phyloP scores from a whole-genome alignment of 1,140 invertebrate genomes.

The Tetramorium simillimum region DNA sequence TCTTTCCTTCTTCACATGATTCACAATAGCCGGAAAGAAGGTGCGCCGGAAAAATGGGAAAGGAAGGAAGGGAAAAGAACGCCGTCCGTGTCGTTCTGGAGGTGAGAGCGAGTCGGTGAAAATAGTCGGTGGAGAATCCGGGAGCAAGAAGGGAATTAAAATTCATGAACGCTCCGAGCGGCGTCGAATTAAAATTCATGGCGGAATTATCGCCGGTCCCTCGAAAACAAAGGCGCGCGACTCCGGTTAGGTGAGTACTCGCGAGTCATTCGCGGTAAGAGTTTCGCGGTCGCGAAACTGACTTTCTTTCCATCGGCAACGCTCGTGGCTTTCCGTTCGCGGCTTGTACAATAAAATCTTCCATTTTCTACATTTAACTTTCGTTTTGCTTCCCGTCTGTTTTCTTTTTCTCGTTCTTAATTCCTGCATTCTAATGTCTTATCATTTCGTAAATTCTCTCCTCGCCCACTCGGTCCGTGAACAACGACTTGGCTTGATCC shows the following conservation, averaged over 20 bases:
- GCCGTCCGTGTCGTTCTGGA: background rate
- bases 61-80: background rate
- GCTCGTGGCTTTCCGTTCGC: background rate
- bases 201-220: constrained; percentile 73
- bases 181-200: constrained; percentile 78
- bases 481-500: constrained; percentile 22
- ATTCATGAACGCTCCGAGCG: constrained; percentile 78
- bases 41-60: background rate
- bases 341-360: background rate
- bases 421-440: background rate
- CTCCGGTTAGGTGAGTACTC: constrained; percentile 60
- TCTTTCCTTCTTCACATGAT: constrained; percentile 2
- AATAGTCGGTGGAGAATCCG: constrained; percentile 56
- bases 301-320: background rate
- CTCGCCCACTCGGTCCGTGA: background rate
- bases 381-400: background rate
- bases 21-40: constrained; percentile 2
- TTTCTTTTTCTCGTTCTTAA: background rate
- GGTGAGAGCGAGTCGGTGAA: constrained; percentile 43
- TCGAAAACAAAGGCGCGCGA: constrained; percentile 75
- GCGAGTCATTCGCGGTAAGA: constrained; percentile 64
- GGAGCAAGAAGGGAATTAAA: constrained; percentile 76
- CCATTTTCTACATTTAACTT: background rate
- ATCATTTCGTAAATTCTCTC: background rate
- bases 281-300: constrained; percentile 44